Evolutionary conservation across 2,113 vertebrate genomes (phyloP).

Genomic region (Gymnogyps californianus): DNA sequence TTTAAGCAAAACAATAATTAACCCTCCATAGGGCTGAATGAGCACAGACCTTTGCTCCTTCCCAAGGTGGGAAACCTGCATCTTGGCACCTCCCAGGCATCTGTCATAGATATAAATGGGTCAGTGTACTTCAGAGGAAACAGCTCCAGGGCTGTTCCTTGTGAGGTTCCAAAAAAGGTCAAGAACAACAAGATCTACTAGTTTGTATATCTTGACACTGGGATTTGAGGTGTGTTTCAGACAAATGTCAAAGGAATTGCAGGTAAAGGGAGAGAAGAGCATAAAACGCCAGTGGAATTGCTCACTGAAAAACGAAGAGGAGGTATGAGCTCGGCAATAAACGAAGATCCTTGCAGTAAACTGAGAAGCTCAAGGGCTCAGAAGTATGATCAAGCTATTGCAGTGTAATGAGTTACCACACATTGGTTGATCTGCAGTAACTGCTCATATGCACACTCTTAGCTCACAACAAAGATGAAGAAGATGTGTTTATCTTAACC

Average conservation of each 20-base stretch:
- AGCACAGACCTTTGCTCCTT: constrained; percentile 26
- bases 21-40: constrained; percentile 27
- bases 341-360: neutral
- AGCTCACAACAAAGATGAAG: neutral
- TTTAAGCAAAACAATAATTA: constrained; percentile 61
- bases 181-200: neutral
- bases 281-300: neutral
- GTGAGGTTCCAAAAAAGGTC: neutral
- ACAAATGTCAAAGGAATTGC: neutral
- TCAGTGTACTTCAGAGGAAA: neutral
- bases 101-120: neutral
- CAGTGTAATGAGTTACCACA: neutral
- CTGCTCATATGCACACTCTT: neutral
- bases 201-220: neutral
- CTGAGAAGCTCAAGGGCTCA: neutral
- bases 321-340: neutral
- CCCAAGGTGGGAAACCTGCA: neutral
- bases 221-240: neutral
- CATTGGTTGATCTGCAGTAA: neutral
- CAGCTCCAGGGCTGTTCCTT: neutral
- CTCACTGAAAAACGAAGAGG: neutral
- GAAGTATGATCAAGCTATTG: neutral
- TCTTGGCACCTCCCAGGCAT: neutral
- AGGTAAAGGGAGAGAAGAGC: neutral
- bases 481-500: neutral